Evolutionary conservation across 2,113 vertebrate species (phyloP), one percentile per base, ranked within the genome.

Genomic region (Apaloderma vittatum): DNA sequence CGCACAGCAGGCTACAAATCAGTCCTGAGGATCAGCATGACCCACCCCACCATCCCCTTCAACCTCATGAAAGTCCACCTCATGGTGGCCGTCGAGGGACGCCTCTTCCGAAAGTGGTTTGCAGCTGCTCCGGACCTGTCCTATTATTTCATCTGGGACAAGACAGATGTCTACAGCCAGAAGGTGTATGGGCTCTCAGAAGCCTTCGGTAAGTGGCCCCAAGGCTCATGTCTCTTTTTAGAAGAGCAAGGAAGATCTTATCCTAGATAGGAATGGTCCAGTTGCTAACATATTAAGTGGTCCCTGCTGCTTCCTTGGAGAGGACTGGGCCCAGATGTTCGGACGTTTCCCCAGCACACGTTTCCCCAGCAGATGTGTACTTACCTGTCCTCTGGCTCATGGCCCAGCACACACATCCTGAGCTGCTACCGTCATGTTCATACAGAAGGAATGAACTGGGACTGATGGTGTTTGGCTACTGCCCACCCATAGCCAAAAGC

Each of bases 11-110:
- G 99, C 93, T 99, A 99, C 96, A 99, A 99, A 94, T 99, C 99
- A 2, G 98, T 99, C 51, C 98, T 99, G 90, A 97, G 98, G 94
- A 99, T 99, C 95, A 99, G 98, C 89, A 98, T 99, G 96, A 99
- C 99, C 30, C 99, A 99, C 92, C 97, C 98, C 58, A 98, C 98
- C 84, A 99, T 99, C 92, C 99, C 99, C 45, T 99, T 99, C 98
- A 99, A 99, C 98, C 98, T 99, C 95, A 99, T 99, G 99, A 99
- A 99, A 97, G 99, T 99, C 73, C 99, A 99, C 96, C 99, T 99
- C 74, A 99, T 99, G 99, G 99, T 99, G 76, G 99, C 99, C 0
- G 99, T 99, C 2, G 99, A 99, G 89, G 99, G 99, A 27, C 98
- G 99, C 48, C 99, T 99, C 62, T 99, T 99, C 98, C 97, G 99